Evolutionary conservation across 2,888 invertebrate species (phyloP).

Genomic region (Prenolepis imparis): DNA sequence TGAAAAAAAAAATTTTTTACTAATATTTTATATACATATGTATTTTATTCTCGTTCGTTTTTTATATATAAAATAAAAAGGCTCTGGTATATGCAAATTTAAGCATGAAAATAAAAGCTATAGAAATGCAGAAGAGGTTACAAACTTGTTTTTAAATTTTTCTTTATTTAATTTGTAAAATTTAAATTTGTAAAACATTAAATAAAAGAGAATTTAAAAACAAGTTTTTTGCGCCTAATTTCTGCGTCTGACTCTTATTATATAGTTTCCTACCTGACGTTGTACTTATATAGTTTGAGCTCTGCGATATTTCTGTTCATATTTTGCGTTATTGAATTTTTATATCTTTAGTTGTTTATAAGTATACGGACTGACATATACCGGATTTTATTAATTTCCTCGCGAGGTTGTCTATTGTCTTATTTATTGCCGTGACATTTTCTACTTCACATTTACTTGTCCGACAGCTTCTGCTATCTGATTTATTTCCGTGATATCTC

Average conservation of each 20-base stretch:
- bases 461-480: neutral
- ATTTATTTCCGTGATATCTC: neutral
- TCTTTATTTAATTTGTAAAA: no score
- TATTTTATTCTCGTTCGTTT: neutral
- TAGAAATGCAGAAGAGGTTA: no score
- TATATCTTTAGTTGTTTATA: neutral
- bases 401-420: neutral
- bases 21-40: neutral
- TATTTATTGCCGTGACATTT: neutral
- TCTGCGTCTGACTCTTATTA: no score
- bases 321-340: neutral
- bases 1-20: neutral
- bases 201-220: no score
- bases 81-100: no score
- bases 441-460: neutral
- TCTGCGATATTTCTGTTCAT: neutral
- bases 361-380: neutral
- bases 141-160: no score
- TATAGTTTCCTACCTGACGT: no score
- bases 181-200: no score
- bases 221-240: no score
- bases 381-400: neutral
- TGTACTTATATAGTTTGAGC: neutral
- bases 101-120: no score
- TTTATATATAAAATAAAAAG: neutral